A percentile compares a stretch with the other conserved stretches of the same genome.
Conservation (phyloP, 1,140 invertebrate genomes). For the Tetragonula clypearis region DNA sequence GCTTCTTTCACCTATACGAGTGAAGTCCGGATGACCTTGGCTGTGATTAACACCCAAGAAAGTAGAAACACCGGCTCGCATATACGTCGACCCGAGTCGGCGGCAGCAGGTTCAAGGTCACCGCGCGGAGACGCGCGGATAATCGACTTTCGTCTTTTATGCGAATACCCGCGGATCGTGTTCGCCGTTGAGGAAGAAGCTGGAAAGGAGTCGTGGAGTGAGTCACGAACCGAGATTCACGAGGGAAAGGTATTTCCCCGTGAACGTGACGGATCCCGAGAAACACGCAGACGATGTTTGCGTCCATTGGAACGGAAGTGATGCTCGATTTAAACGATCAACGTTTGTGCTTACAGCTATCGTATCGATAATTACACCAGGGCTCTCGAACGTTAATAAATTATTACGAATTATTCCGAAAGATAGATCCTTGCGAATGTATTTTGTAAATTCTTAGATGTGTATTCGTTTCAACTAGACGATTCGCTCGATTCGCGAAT, state of each 20-base stretch:
- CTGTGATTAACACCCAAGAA: constrained; percentile 66
- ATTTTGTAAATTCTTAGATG: too few species aligned
- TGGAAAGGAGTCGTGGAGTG: background rate
- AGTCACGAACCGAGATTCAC: background rate
- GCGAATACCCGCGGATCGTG: background rate
- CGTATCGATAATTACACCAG: too few species aligned
- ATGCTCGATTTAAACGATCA: background rate
- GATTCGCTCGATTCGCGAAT: too few species aligned
- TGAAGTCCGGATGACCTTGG: constrained; percentile 54
- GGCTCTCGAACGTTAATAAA: too few species aligned
- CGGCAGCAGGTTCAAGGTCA: constrained; percentile 74
- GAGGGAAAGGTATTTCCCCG: constrained; percentile 5
- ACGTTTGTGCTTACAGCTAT: too few species aligned
- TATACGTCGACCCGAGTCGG: constrained; percentile 47
- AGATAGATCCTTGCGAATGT: too few species aligned
- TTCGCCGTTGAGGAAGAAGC: background rate
- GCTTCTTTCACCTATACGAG: constrained; percentile 55
- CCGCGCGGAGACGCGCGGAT: background rate
- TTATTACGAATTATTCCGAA: too few species aligned
- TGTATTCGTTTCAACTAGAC: too few species aligned
- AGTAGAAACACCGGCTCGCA: constrained; percentile 63
- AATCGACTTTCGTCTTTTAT: constrained; percentile 41
- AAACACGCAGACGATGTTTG: background rate
- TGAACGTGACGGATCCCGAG: background rate
- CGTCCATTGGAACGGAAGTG: background rate